These are phyloP conservation scores for Phragmatobia fuliginosa DNA, from an alignment of 2,888 invertebrate genomes.

Conservation along the genomic window DNA sequence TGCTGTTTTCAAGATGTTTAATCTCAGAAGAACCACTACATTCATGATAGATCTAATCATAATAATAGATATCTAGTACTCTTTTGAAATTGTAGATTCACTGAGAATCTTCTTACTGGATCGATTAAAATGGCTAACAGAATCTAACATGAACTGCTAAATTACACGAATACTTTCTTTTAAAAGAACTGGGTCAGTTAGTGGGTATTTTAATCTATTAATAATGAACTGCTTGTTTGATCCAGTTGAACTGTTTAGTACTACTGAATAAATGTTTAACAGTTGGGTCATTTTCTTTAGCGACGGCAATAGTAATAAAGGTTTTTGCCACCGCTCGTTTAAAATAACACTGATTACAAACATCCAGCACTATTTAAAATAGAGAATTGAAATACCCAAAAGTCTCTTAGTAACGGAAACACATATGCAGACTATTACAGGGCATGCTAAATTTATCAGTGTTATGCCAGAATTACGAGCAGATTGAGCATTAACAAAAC, in stretches of 20 bases:
- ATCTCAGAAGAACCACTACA: no score
- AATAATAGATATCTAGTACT: no score
- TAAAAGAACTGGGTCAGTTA: conserved; percentile 59
- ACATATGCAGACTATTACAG: conserved; percentile 17
- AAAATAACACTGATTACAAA: neutral
- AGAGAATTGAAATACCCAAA: neutral
- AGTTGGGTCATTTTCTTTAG: neutral
- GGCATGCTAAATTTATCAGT: conserved; percentile 28
- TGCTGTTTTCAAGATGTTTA: no score
- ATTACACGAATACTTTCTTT: no score
- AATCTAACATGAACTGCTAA: neutral
- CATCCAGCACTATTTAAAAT: neutral
- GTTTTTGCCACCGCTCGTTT: neutral
- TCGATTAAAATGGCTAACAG: no score
- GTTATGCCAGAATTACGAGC: conserved; percentile 46
- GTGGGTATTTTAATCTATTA: conserved; percentile 52
- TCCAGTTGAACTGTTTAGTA: conserved; percentile 31
- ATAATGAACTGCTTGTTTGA: conserved; percentile 46
- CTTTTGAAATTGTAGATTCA: no score
- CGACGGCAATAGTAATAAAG: neutral
- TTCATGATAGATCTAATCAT: no score
- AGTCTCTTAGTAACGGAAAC: conserved; percentile 9
- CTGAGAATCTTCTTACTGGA: no score
- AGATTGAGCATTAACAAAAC: conserved; percentile 49
- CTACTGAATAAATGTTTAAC: neutral